Evolutionary conservation across 2,113 vertebrate genomes (phyloP).

Genomic region (Neogale vison): DNA sequence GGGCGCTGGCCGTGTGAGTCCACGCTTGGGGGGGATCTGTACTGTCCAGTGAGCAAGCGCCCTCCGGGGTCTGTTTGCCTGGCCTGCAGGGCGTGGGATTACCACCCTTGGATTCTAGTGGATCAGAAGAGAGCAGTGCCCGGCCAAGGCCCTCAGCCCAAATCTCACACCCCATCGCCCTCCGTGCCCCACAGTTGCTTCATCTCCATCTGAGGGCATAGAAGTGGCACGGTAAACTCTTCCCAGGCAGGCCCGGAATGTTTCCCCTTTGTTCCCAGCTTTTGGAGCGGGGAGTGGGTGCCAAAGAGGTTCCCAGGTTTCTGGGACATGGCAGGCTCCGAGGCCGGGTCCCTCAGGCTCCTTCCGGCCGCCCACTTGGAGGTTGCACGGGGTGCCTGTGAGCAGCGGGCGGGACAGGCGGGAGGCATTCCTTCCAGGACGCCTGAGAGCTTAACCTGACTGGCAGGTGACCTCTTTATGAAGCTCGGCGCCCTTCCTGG

Average conservation of each 20-base stretch:
- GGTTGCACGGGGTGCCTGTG: neutral
- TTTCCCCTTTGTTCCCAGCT: neutral
- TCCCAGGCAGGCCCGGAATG: neutral
- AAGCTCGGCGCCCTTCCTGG: neutral
- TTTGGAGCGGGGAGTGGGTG: neutral
- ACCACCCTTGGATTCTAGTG: neutral
- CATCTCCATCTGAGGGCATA: neutral
- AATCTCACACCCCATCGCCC: neutral
- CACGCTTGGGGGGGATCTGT: neutral
- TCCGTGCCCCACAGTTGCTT: accelerated
- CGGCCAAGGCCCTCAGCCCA: neutral
- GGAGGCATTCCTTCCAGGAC: neutral
- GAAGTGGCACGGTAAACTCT: neutral
- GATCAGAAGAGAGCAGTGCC: neutral
- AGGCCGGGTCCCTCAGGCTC: accelerated
- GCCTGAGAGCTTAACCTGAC: neutral
- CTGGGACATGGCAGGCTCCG: neutral
- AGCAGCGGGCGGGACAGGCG: neutral
- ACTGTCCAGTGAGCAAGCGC: neutral
- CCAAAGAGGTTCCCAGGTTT: neutral
- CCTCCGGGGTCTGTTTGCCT: neutral
- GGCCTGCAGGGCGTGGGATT: neutral
- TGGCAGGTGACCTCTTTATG: neutral
- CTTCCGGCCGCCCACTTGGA: neutral
- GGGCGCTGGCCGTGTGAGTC: accelerated